Evolutionary conservation across 2,888 invertebrate species (phyloP), one percentile per base, ranked within the genome.

Genomic region (Lordiphosa andalusiaca): DNA sequence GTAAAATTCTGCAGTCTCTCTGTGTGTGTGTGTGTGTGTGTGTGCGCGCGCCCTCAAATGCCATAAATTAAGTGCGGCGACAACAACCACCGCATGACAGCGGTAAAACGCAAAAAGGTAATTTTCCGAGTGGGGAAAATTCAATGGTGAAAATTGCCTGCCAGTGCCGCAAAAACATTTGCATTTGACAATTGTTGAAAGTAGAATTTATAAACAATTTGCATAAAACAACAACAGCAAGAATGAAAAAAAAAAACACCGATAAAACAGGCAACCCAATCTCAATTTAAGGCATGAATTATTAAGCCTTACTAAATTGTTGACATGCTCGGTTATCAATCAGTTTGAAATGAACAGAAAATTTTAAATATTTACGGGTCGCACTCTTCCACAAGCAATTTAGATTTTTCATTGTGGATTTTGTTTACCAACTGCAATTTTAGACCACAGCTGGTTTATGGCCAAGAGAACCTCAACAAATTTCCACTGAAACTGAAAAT

Each of bases 81-180:
- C 65, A 60, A 54, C 68, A 62, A 68, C 68, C 67, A 52, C 40
- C 39, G 41, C 83, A 80, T 69, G 75, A 75, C 80, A 76, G 83
- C 80, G 83, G 83, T 74, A 59, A 57, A 80, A 80, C 80, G 60
- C 80, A 80, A 75, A 73, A 83, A 80, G 75, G 75, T 76, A 76
- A 76, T 76, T 83, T 62, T 76, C 61, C 57, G 58, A 76, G 69
- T 75, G 76, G 80, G 69, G 52, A 71, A 74, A 78, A 74, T 61
- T 59, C 63, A 50, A 60, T 55, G 30, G 36, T 21, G 35, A 13
- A 12, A 35, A 21, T 21, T 41, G 46, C 46, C 49, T 44, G 49
- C 39, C 57, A 52, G 51, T 25, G 21, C 54, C 25, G 25, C 10
- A 46, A 60, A 57, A 63, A 53, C 57, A 72, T 64, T 76, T 59